A percentile compares a stretch with the other conserved stretches of the same genome.
These are phyloP conservation scores for Aphelinus atriplicis DNA, from an alignment of 1,140 invertebrate genomes.

Conservation along the genomic window DNA sequence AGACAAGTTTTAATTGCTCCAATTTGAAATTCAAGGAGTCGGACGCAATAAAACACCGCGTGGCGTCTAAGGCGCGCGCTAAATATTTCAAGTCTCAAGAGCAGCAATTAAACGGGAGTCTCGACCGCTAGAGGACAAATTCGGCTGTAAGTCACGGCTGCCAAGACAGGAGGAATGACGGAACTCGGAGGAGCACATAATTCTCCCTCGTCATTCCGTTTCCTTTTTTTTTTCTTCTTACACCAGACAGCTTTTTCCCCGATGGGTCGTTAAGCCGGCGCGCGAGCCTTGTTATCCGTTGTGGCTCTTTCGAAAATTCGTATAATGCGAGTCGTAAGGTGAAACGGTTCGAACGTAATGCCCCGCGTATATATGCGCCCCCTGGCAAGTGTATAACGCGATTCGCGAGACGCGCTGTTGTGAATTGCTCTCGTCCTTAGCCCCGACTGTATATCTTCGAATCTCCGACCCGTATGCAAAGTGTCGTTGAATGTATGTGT, in stretches of 20 bases:
- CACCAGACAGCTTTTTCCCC: conserved; percentile 5
- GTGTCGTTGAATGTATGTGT: too few species aligned
- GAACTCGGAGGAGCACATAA: not conserved
- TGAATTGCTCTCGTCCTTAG: not conserved
- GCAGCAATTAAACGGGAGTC: too few species aligned
- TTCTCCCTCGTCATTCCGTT: not conserved
- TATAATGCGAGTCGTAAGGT: conserved; percentile 17
- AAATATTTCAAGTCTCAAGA: too few species aligned
- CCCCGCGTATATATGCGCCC: not conserved
- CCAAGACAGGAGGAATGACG: too few species aligned
- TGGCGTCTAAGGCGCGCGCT: too few species aligned
- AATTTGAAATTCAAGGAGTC: too few species aligned
- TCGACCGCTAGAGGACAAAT: too few species aligned
- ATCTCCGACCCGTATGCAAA: too few species aligned
- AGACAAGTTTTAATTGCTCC: too few species aligned
- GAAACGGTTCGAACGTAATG: conserved; percentile 16
- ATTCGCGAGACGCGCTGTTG: conserved; percentile 1
- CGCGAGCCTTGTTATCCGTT: conserved; percentile 27
- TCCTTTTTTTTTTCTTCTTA: conserved; percentile 15
- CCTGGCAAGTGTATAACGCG: not conserved
- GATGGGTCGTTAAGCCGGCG: conserved; percentile 31
- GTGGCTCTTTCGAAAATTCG: conserved; percentile 28
- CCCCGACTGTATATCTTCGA: too few species aligned
- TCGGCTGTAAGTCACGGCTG: too few species aligned
- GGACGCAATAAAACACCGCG: too few species aligned